These are phyloP conservation scores for Ellobius talpinus DNA, from an alignment of 2,113 vertebrate species.

Conservation along the genomic window DNA sequence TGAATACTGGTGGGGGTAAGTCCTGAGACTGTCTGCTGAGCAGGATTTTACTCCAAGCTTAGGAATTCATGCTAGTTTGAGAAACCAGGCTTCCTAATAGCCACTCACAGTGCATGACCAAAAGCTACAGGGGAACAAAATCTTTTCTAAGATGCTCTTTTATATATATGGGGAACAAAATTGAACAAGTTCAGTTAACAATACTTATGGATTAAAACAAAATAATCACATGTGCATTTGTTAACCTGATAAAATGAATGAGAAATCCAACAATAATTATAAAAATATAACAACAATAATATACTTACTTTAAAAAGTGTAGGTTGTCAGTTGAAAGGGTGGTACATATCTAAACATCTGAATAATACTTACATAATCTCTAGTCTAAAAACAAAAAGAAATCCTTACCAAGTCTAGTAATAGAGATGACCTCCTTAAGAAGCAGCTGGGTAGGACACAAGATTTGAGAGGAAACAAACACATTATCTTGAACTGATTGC, in stretches of 20 bases:
- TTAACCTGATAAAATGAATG: conserved; percentile 61
- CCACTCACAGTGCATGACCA: conserved; percentile 75
- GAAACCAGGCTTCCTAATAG: conserved; percentile 84
- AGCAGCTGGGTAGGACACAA: conserved; percentile 30
- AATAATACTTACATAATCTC: neutral
- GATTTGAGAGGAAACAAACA: conserved; percentile 61
- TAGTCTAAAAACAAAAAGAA: conserved; percentile 11
- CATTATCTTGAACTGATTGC: conserved; percentile 62
- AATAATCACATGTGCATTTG: conserved; percentile 49
- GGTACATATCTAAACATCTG: neutral
- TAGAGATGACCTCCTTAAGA: neutral
- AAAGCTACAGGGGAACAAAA: conserved; percentile 71
- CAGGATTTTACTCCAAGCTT: conserved; percentile 83
- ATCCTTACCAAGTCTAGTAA: neutral
- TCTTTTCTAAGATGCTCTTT: conserved; percentile 75
- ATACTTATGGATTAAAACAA: conserved; percentile 75
- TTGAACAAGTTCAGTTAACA: conserved; percentile 62
- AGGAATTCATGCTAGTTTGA: conserved; percentile 81
- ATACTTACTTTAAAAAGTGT: conserved; percentile 1
- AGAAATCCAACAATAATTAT: conserved; percentile 6
- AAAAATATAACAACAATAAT: neutral
- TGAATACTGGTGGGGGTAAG: conserved; percentile 80
- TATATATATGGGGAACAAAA: conserved; percentile 69
- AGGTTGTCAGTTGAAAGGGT: conserved; percentile 20
- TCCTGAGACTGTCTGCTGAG: conserved; percentile 78